Conservation (phyloP, 2,888 invertebrate species). For the Agonopterix subpropinquella region DNA sequence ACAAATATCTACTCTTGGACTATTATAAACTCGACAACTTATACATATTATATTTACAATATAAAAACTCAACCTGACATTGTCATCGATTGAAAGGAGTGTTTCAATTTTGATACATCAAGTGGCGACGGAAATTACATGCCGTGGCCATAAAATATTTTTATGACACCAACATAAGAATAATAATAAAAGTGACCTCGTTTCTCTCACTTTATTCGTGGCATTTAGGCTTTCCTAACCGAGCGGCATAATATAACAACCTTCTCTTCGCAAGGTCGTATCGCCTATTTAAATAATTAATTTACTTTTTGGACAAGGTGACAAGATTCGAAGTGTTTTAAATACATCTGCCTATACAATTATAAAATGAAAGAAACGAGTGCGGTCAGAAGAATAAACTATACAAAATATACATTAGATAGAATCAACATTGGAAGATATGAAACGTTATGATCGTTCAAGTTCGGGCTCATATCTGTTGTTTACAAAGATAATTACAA, state of each 20-base stretch:
- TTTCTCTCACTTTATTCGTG: neutral
- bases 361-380: conserved; percentile 26
- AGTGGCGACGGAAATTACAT: conserved; percentile 17
- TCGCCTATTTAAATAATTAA: neutral
- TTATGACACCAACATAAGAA: conserved; percentile 15
- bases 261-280: neutral
- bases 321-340: neutral
- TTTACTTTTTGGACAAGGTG: neutral
- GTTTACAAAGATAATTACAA: conserved; percentile 13
- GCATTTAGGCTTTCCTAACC: no score
- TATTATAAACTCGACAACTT: conserved; percentile 48
- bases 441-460: conserved; percentile 25
- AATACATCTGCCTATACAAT: neutral
- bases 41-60: conserved; percentile 49
- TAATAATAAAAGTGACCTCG: conserved; percentile 10
- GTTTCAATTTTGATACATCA: conserved; percentile 13
- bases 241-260: neutral
- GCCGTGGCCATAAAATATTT: conserved; percentile 14
- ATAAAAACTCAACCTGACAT: conserved; percentile 50
- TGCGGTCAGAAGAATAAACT: conserved; percentile 24
- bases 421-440: conserved; percentile 41
- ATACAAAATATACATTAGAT: conserved; percentile 21
- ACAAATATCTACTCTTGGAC: conserved; percentile 65
- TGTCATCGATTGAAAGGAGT: conserved; percentile 23
- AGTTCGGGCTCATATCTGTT: conserved; percentile 43